Conservation (phyloP, 1,140 invertebrate genomes). For the Tachypleus tridentatus region DNA sequence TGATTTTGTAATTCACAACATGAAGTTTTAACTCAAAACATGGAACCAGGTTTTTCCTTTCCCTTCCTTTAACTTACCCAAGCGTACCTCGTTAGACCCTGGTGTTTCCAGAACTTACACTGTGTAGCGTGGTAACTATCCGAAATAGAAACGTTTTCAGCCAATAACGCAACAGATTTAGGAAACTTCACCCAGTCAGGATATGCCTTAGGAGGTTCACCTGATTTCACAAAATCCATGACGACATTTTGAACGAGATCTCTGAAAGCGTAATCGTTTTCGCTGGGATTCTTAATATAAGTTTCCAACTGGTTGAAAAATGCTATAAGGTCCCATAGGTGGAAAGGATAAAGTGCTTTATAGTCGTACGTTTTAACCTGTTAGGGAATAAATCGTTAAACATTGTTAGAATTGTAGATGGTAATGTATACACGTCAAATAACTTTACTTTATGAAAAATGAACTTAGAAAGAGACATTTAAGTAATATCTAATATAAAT, state of each 20-base stretch:
- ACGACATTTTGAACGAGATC: conserved; percentile 14
- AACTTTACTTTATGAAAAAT: too few species aligned
- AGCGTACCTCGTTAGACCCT: conserved; percentile 12
- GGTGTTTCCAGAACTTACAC: conserved; percentile 17
- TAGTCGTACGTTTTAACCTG: conserved; percentile 19
- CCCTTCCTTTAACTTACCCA: conserved; percentile 14
- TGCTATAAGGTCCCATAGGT: conserved; percentile 19
- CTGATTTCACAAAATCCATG: conserved; percentile 15
- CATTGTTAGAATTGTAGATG: too few species aligned
- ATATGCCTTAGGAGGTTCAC: neutral
- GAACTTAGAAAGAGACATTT: too few species aligned
- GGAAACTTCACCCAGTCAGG: conserved; percentile 12
- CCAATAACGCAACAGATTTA: conserved; percentile 9
- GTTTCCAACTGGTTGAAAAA: conserved; percentile 18
- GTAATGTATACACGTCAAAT: too few species aligned
- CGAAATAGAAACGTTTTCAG: conserved; percentile 5
- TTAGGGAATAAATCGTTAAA: too few species aligned
- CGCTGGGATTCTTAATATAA: conserved; percentile 13
- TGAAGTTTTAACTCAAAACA: too few species aligned
- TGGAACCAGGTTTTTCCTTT: neutral
- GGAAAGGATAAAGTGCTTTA: conserved; percentile 16
- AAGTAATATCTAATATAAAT: too few species aligned
- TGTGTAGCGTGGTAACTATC: conserved; percentile 12
- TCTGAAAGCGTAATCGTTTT: conserved; percentile 14
- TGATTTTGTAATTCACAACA: too few species aligned